Base-by-base conservation (phyloP, 2,113 vertebrate species). In the Bos indicus region DNA sequence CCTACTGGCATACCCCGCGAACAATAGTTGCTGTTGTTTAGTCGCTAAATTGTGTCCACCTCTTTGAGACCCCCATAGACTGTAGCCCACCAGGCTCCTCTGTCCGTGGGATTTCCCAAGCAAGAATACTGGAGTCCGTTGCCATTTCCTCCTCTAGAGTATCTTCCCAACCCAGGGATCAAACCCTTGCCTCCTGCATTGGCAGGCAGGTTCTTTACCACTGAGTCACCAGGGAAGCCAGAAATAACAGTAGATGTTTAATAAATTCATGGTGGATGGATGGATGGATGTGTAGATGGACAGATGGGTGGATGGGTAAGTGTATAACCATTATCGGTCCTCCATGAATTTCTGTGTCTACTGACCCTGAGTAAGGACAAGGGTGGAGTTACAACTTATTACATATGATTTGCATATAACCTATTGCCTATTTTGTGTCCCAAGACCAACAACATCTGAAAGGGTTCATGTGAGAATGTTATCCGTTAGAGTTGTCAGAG, bases 331-430 rank as follows among this genome's bases (percentile, higher is more conserved):
- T 51, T 8, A 36, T 30, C 85, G 14, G 40, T 67, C 19, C 48
- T 33, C 43, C 33, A 0, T 40, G 52, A 81, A 83, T 25, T 48
- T 48, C 36, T 94, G 7, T 33, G 13, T n/a, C 51, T 52, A 3
- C 25, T 88, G n/a, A 64, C 26, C 40, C 36, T 56, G 9, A 84
- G 33, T 9, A 94, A 92, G 67, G 48, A 84, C n/a, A 89, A 78
- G 13, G 28, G 30, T 33, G 15, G 33, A 88, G 33, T 85, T 60
- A 81, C 19, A 48, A 16, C 4, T 46, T 59, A 10, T 12, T 54
- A 40, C 71, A 83, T 43, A 28, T 57, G n/a, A 71, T 40, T 82
- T 56, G 3, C 43, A 16, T 13, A 3, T 54, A 56, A 82, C 4
- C 52, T 71, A 30, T 54, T 43, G 30, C 13, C 60, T 90, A 46